Evolutionary conservation across 2,797 vertebrate species (phyloP).

Genomic region (Todus mexicanus): DNA sequence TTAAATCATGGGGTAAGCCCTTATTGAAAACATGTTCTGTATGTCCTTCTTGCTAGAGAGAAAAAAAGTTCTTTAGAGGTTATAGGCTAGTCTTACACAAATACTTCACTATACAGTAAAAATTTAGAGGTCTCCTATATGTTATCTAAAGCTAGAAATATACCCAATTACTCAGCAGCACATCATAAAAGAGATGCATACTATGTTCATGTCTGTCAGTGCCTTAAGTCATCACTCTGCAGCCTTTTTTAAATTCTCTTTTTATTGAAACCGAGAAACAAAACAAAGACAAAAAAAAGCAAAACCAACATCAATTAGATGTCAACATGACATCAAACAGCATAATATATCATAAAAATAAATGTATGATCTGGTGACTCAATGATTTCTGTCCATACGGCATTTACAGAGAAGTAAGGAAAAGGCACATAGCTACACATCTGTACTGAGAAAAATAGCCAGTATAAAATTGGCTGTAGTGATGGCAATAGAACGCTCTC

Average conservation of each 20-base stretch:
- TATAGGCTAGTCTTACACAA: constrained; percentile 43
- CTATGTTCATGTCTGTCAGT: constrained; percentile 69
- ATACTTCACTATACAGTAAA: constrained; percentile 54
- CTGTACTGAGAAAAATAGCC: constrained; percentile 25
- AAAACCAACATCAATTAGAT: constrained; percentile 67
- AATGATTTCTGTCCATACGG: constrained; percentile 66
- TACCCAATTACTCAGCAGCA: constrained; percentile 69
- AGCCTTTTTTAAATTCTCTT: constrained; percentile 68
- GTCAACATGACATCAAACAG: constrained; percentile 73
- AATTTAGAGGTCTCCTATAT: constrained; percentile 64
- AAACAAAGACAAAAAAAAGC: constrained; percentile 72
- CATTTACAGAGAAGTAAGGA: constrained; percentile 64
- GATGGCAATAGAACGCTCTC: constrained; percentile 44
- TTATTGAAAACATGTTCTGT: constrained; percentile 47
- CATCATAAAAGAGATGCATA: constrained; percentile 73
- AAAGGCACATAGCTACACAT: constrained; percentile 42
- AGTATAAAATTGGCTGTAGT: constrained; percentile 60
- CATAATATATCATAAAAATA: constrained; percentile 74
- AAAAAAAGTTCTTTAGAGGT: constrained; percentile 45
- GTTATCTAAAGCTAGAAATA: constrained; percentile 72
- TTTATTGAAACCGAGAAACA: constrained; percentile 73
- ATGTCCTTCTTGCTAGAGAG: not conserved
- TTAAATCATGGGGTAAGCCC: constrained; percentile 59
- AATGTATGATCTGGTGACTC: constrained; percentile 64
- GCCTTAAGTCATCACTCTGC: constrained; percentile 70